Base-by-base conservation (phyloP, 2,113 vertebrate genomes). In the Plectropomus leopardus region DNA sequence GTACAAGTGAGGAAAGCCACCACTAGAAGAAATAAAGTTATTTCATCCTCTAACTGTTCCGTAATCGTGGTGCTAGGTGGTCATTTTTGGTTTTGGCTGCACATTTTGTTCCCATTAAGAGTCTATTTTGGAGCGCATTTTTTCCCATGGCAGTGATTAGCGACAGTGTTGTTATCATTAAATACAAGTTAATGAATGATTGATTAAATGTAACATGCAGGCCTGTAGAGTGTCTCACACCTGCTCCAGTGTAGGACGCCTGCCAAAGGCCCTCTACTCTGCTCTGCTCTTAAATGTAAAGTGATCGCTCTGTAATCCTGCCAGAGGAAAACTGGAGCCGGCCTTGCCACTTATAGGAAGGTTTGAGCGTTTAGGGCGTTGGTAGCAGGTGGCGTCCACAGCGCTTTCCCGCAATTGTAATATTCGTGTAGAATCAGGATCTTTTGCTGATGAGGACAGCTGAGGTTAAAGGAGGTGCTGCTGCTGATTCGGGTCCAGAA, bases 391-490 rank as follows among this genome's bases (percentile, higher is more conserved):
- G 77, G 72, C 60, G 51, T n/a, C 58, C 26, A 14, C 61, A 1
- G 58, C 15, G 44, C 67, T 70, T 82, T 86, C 66, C 75, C 67
- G 55, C 55, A 71, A 63, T 84, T 89, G 73, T 90, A 93, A 91
- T 86, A 93, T 88, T 92, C 59, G 90, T 89, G 77, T 55, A 81
- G 81, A 72, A 85, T 86, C 81, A 75, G 75, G 73, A 61, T 68
- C 51, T 69, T 78, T 47, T 19, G 71, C 36, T 40, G 36, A 40
- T 40, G 36, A 40, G 36, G 36, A 40, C 36, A 40, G 73, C 71
- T 60, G 82, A 87, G 75, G 76, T 55, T 68, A 58, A 57, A 55
- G 19, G 60, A 61, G 8, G 51, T 1, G 26, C 70, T 58, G 59
- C 66, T 26, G n/a, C n/a, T n/a, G 34, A 65, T 75, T 54, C 1